Percentiles rank a stretch among this genome's conserved stretches.
Conservation (phyloP, 2,113 vertebrate genomes). For the Enhydra lutris region DNA sequence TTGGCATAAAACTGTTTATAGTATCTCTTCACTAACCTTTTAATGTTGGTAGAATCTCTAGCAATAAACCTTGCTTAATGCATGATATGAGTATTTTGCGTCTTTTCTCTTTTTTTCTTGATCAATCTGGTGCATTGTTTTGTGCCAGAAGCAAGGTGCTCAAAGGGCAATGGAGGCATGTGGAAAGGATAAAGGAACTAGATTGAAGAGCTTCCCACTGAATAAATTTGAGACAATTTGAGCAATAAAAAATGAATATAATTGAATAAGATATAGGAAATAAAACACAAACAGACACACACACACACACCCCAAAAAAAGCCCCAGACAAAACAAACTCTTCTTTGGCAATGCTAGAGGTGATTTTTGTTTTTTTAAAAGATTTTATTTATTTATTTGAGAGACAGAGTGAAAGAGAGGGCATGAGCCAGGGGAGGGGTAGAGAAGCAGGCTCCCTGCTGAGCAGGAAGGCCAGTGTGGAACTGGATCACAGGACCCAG, state of each 20-base stretch:
- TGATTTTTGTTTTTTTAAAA: background rate
- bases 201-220: background rate
- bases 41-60: background rate
- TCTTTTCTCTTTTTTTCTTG: background rate
- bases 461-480: too few relatives aligned
- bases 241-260: background rate
- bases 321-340: background rate
- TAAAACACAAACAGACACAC: background rate
- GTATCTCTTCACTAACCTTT: background rate
- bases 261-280: background rate
- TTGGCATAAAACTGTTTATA: constrained; percentile 4
- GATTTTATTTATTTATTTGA: background rate
- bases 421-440: background rate
- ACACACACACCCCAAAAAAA: background rate
- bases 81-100: background rate
- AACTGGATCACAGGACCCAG: too few relatives aligned
- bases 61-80: background rate
- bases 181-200: constrained; percentile 2
- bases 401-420: background rate
- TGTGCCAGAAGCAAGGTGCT: background rate
- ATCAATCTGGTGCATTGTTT: background rate
- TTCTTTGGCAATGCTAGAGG: background rate
- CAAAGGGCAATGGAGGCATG: background rate
- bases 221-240: constrained; percentile 15
- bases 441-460: background rate